Percentiles rank a stretch among this genome's conserved stretches.
Evolutionary conservation across 2,888 invertebrate species (phyloP).

Genomic region (Tyria jacobaeae): DNA sequence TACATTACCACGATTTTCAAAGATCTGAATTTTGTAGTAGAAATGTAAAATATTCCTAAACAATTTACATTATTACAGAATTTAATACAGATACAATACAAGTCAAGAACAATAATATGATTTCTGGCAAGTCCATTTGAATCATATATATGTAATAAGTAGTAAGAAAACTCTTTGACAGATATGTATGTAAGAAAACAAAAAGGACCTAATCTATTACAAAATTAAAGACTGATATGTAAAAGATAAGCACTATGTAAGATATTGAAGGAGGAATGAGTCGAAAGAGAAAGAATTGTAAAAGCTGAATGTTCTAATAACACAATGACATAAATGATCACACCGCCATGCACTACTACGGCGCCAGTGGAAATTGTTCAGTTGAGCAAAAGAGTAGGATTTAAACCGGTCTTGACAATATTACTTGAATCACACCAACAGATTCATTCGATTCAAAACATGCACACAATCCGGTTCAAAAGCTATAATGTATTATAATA

Average conservation of each 20-base stretch:
- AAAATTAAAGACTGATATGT: slow-evolving; percentile 2
- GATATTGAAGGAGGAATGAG: slow-evolving; percentile 12
- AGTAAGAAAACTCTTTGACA: not conserved
- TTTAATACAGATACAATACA: not conserved
- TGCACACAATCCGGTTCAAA: slow-evolving; percentile 36
- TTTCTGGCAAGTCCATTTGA: not conserved
- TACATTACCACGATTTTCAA: not conserved
- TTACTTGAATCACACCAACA: slow-evolving; percentile 35
- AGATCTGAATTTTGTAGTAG: not conserved
- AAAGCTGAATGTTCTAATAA: slow-evolving; percentile 25
- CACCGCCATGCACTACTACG: slow-evolving; percentile 54
- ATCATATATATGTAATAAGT: not conserved
- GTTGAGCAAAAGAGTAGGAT: slow-evolving; percentile 55
- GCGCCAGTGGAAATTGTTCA: slow-evolving; percentile 60
- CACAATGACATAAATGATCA: slow-evolving; percentile 59
- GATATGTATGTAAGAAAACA: not conserved
- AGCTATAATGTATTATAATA: slow-evolving; percentile 34
- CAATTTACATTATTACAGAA: not conserved
- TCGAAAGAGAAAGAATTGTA: slow-evolving; percentile 9
- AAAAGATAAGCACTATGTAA: not conserved
- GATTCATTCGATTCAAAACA: slow-evolving; percentile 33
- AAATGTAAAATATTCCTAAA: not conserved
- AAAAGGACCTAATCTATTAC: slow-evolving; percentile 12
- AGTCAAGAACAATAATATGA: not conserved
- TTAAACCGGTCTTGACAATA: slow-evolving; percentile 54